Base-by-base conservation (phyloP, 2,797 vertebrate species). In the Arnoldichthys spilopterus region DNA sequence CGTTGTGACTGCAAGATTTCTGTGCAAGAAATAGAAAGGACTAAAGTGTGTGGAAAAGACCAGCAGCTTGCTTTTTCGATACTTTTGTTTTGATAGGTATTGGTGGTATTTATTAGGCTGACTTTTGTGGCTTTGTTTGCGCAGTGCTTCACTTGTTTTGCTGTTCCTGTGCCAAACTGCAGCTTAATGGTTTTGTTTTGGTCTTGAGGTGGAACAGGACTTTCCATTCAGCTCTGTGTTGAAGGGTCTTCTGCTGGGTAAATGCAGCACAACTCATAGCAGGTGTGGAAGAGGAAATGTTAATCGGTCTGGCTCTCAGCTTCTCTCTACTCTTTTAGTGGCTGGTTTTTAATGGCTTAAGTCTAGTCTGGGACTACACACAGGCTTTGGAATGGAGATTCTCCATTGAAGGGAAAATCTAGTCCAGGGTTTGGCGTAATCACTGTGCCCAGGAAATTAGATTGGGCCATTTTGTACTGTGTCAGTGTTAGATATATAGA, bases 161-260 rank as follows among this genome's bases (percentile, higher is more conserved):
- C 76, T 64, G 26, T 68, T 66, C 28, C 15, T 32, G 34, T 43
- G 70, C 37, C 62, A 59, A 56, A 62, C 76, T 72, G 77, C 67
- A 62, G 78, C 80, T 80, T 84, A 82, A 84, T 79, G 61, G 77
- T 47, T 77, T 80, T 84, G 84, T 82, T 86, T 80, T 78, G 74
- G 67, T 54, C 74, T 47, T 40, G 32, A 61, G 69, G 68, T 22
- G 7, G 63, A 40, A 80, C 69, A 71, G 62, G 51, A 71, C 72
- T 85, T 82, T 80, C 34, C 43, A 22, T 80, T 83, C 76, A 76
- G 58, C 11, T 22, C 68, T 7, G 47, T 58, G 72, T 59, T 66
- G 51, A 70, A n/a, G 61, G 56, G 71, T 61, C 64, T 79, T 64
- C 68, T 76, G 73, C 16, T 69, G 47, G 59, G 61, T 73, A 69